phyloP scores from a whole-genome alignment of 2,888 invertebrate species.

The Dermolepida albohirtum region DNA sequence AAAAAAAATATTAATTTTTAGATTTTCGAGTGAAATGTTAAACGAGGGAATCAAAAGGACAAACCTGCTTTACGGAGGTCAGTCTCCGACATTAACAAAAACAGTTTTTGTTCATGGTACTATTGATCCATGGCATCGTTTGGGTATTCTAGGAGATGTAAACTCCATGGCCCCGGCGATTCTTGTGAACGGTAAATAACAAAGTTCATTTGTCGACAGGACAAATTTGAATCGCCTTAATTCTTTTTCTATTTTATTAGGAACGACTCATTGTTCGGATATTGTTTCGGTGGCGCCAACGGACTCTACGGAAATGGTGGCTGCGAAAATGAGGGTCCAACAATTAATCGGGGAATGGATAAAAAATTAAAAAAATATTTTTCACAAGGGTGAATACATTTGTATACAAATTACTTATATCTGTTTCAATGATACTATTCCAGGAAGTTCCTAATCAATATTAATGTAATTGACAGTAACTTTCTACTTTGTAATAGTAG shows the following conservation, averaged over 20 bases:
- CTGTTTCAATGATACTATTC: no score
- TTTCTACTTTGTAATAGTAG: no score
- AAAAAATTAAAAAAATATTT: not conserved
- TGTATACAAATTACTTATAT: no score
- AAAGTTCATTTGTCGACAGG: not conserved
- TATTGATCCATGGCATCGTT: constrained; percentile 71
- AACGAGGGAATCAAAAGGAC: constrained; percentile 39
- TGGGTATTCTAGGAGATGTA: constrained; percentile 66
- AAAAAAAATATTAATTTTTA: no score
- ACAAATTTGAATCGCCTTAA: not conserved
- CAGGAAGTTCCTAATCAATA: no score
- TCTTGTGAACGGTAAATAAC: constrained; percentile 46
- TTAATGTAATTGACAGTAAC: no score
- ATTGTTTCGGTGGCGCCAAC: constrained; percentile 39
- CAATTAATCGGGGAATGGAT: constrained; percentile 50
- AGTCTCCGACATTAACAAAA: constrained; percentile 58
- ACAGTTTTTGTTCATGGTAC: constrained; percentile 72
- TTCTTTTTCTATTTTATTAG: constrained; percentile 41
- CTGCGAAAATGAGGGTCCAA: constrained; percentile 47
- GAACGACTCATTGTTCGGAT: constrained; percentile 53
- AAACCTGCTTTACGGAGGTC: constrained; percentile 43
- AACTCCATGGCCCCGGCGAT: constrained; percentile 49
- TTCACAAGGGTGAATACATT: no score
- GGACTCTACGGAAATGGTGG: constrained; percentile 46
- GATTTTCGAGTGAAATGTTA: not conserved